These are phyloP conservation scores for Leptura quadrifasciata DNA, from an alignment of 2,888 invertebrate species.

Conservation along the genomic window DNA sequence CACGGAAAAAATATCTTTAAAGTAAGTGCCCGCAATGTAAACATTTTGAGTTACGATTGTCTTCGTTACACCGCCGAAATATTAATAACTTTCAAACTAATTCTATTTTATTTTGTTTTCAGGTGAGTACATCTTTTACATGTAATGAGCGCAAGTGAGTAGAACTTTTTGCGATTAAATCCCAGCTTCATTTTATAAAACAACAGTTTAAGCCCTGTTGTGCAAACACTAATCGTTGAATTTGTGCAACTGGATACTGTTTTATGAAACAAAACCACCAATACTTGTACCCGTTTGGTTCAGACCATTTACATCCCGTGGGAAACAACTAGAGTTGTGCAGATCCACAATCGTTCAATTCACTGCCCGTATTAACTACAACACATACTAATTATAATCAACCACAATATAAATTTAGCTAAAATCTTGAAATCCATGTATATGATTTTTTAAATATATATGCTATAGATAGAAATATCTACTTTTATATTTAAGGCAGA, in stretches of 20 bases:
- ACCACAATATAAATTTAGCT: no score
- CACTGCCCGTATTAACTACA: conserved; percentile 28
- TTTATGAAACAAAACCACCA: conserved; percentile 19
- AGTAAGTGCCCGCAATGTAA: no score
- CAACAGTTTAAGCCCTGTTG: background rate
- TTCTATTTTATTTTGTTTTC: background rate
- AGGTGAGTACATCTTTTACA: conserved; percentile 19
- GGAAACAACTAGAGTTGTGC: conserved; percentile 27
- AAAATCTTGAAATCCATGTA: no score
- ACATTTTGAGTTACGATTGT: no score
- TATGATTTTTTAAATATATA: no score
- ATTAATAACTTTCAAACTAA: background rate
- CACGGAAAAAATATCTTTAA: no score
- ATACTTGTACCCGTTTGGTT: background rate
- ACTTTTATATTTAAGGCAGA: no score
- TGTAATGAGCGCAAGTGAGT: background rate
- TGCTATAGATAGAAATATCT: no score
- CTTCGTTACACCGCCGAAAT: no score
- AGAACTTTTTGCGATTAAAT: background rate
- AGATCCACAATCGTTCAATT: conserved; percentile 24
- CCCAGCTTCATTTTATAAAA: background rate
- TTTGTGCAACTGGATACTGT: background rate
- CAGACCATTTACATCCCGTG: background rate
- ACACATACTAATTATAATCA: no score
- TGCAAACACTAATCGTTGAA: conserved; percentile 5